These are phyloP conservation scores for Phylloscopus trochilus DNA, from an alignment of 2,113 vertebrate species.

Conservation along the genomic window DNA sequence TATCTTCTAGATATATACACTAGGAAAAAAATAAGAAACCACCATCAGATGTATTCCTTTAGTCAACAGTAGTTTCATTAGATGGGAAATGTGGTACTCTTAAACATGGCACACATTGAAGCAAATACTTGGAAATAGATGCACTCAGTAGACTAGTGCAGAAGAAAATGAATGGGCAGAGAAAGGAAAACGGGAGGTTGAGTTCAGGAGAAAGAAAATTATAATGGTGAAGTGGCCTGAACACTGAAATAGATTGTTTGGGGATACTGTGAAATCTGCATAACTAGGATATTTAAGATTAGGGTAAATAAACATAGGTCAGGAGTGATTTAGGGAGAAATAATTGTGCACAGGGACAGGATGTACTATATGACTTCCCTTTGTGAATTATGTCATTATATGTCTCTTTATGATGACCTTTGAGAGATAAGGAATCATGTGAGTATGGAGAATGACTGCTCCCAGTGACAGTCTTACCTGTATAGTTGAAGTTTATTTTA, in stretches of 20 bases:
- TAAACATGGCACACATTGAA: background rate
- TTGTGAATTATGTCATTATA: background rate
- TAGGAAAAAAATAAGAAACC: background rate
- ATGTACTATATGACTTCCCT: background rate
- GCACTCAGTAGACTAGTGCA: background rate
- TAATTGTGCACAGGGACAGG: background rate
- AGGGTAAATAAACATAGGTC: background rate
- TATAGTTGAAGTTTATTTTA: background rate
- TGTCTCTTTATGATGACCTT: background rate
- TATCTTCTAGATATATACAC: background rate
- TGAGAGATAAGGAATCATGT: background rate
- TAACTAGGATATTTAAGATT: background rate
- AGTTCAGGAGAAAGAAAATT: background rate
- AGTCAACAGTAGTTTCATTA: background rate
- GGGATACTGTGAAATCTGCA: background rate
- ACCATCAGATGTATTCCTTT: background rate
- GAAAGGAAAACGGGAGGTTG: background rate
- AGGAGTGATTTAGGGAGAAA: background rate
- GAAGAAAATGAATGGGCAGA: background rate
- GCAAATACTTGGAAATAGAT: background rate
- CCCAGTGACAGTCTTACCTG: background rate
- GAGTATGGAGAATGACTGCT: background rate
- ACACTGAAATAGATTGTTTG: background rate
- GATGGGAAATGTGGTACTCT: background rate
- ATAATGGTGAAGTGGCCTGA: background rate